Conservation (phyloP, 1,140 invertebrate species). For the Papilio aristodemus region DNA sequence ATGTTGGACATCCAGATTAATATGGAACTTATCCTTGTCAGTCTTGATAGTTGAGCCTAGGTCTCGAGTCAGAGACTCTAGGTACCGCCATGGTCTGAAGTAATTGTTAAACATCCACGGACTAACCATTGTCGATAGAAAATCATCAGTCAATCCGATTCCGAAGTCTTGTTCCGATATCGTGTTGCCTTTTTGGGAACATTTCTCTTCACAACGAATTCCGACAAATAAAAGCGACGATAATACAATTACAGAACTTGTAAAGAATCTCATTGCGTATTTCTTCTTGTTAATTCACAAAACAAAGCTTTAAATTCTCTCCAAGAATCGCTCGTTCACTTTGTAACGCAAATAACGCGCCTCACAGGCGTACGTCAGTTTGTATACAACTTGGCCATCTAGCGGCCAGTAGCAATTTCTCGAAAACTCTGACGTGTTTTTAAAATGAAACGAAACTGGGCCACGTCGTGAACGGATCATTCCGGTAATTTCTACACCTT, state of each 20-base stretch:
- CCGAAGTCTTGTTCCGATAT: conserved; percentile 25
- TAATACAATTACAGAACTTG: not conserved
- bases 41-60: conserved; percentile 40
- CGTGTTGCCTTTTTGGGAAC: conserved; percentile 18
- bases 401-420: conserved; percentile 29
- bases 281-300: not conserved
- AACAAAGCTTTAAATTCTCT: not conserved
- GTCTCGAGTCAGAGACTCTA: conserved; percentile 32
- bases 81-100: conserved; percentile 25
- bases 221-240: not conserved
- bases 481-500: conserved; percentile 21
- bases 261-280: conserved; percentile 20
- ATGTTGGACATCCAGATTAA: conserved; percentile 43
- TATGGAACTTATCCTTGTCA: conserved; percentile 41
- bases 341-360: conserved; percentile 4
- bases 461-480: not conserved
- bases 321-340: not conserved
- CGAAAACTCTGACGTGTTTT: conserved; percentile 23
- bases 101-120: conserved; percentile 24
- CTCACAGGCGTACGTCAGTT: not conserved
- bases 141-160: conserved; percentile 20
- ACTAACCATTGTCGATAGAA: conserved; percentile 7
- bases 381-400: conserved; percentile 26
- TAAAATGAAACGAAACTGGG: not conserved
- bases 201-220: conserved; percentile 19